A percentile compares a stretch with the other conserved stretches of the same genome.
Evolutionary conservation across 2,888 invertebrate genomes (phyloP).

Genomic region (Eucera pruinosa): DNA sequence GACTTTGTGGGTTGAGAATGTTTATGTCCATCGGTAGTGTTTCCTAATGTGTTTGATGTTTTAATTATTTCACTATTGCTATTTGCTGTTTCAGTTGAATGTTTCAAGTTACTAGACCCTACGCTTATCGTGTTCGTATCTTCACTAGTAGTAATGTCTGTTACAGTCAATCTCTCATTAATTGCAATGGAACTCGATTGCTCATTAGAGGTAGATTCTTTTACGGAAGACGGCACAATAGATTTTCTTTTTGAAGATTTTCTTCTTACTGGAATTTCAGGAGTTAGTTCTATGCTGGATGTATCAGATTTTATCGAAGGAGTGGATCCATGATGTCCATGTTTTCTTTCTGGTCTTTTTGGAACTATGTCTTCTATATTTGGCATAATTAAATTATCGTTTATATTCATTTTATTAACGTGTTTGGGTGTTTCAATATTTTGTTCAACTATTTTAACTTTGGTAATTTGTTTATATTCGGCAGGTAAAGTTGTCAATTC

Average conservation of each 20-base stretch:
- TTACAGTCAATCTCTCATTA: slow-evolving; percentile 29
- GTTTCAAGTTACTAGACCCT: not conserved
- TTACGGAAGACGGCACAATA: not conserved
- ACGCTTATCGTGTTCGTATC: not conserved
- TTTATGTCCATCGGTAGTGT: slow-evolving; percentile 25
- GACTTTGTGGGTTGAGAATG: slow-evolving; percentile 32
- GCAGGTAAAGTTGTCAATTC: slow-evolving; percentile 28
- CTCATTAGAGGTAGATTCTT: not conserved
- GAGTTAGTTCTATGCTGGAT: slow-evolving; percentile 36
- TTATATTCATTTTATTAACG: slow-evolving; percentile 20
- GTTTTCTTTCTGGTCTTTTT: slow-evolving; percentile 73
- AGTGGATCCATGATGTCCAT: slow-evolving; percentile 56
- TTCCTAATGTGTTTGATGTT: slow-evolving; percentile 10
- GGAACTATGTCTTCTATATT: slow-evolving; percentile 56
- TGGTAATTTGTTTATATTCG: slow-evolving; percentile 30
- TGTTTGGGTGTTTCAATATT: slow-evolving; percentile 56
- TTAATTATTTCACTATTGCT: slow-evolving; percentile 18
- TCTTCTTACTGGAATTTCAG: slow-evolving; percentile 65
- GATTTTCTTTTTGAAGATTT: slow-evolving; percentile 53
- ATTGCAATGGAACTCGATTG: not conserved
- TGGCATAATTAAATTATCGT: slow-evolving; percentile 2
- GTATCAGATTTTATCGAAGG: slow-evolving; percentile 26
- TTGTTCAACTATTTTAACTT: slow-evolving; percentile 70
- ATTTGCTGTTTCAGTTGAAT: not conserved
- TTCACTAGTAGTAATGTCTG: slow-evolving; percentile 13